phyloP scores from a whole-genome alignment of 2,113 vertebrate genomes.

The Chaetorhynchus papuensis region DNA sequence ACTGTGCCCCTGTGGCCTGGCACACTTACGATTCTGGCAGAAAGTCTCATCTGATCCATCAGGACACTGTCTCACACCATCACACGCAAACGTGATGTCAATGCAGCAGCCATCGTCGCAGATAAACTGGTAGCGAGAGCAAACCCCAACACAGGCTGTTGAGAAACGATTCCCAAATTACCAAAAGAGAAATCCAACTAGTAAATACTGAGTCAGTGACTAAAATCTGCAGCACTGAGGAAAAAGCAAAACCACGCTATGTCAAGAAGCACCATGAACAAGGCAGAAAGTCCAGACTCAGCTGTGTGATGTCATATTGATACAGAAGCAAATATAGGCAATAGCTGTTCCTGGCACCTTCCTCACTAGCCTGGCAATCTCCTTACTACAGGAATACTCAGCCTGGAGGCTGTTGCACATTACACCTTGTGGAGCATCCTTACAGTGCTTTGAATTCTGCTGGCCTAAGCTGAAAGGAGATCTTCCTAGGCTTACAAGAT shows the following conservation, averaged over 20 bases:
- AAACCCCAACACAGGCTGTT: slow-evolving; percentile 82
- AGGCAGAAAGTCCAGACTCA: not conserved
- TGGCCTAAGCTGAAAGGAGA: not conserved
- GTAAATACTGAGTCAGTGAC: not conserved
- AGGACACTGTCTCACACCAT: slow-evolving; percentile 88
- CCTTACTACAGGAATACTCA: not conserved
- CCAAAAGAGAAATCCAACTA: not conserved
- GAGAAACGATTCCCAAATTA: slow-evolving; percentile 27
- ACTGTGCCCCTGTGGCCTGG: not conserved
- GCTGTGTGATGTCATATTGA: not conserved
- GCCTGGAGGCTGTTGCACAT: not conserved
- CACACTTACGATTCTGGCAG: slow-evolving; percentile 85
- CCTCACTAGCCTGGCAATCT: not conserved
- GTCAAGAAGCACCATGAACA: not conserved
- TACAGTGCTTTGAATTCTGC: not conserved
- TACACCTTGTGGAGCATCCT: not conserved
- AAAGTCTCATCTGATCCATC: slow-evolving; percentile 93
- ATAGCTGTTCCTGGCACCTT: not conserved
- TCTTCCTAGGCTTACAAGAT: not conserved
- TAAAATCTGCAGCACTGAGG: not conserved
- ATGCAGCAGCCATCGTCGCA: slow-evolving; percentile 95
- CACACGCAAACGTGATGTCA: slow-evolving; percentile 90
- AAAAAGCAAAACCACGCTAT: not conserved
- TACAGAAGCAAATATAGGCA: not conserved
- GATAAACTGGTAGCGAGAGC: slow-evolving; percentile 90